A percentile compares a stretch with the other conserved stretches of the same genome.
phyloP scores from a whole-genome alignment of 2,888 invertebrate species.

The Drosophila dives region DNA sequence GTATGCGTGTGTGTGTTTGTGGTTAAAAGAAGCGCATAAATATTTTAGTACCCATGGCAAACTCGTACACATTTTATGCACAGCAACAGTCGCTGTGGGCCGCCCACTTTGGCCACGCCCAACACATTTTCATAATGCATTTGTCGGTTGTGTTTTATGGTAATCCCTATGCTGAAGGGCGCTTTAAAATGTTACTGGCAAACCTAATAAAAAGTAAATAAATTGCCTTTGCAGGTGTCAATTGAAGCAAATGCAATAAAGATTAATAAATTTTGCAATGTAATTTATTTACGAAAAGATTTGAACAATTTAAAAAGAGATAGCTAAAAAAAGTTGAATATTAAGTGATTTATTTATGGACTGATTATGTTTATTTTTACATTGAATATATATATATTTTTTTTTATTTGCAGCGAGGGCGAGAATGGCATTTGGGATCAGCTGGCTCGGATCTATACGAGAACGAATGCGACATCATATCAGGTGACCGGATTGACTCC shows the following conservation, averaged over 20 bases:
- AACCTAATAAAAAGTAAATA: constrained; percentile 10
- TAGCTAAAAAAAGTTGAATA: background rate
- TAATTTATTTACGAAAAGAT: constrained; percentile 18
- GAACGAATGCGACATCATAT: constrained; percentile 88
- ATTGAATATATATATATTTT: background rate
- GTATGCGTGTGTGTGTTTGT: constrained; percentile 9
- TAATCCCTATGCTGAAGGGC: constrained; percentile 35
- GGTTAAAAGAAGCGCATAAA: constrained; percentile 61
- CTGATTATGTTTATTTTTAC: constrained; percentile 14
- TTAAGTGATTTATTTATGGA: constrained; percentile 3
- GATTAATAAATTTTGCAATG: constrained; percentile 18
- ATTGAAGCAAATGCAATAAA: constrained; percentile 33
- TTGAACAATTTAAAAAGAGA: background rate
- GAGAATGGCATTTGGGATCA: constrained; percentile 89
- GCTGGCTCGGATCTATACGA: constrained; percentile 87
- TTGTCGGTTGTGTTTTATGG: constrained; percentile 48
- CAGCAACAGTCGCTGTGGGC: background rate
- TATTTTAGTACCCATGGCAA: constrained; percentile 66
- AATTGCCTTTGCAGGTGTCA: constrained; percentile 41
- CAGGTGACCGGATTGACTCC: constrained; percentile 89
- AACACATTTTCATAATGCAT: constrained; percentile 63
- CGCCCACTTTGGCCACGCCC: background rate
- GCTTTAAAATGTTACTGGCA: constrained; percentile 10
- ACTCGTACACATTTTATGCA: constrained; percentile 32
- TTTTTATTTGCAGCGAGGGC: constrained; percentile 86